Evolutionary conservation across 2,888 invertebrate species (phyloP), one percentile per base, ranked within the genome.

Genomic region (Psylliodes chrysocephalus): DNA sequence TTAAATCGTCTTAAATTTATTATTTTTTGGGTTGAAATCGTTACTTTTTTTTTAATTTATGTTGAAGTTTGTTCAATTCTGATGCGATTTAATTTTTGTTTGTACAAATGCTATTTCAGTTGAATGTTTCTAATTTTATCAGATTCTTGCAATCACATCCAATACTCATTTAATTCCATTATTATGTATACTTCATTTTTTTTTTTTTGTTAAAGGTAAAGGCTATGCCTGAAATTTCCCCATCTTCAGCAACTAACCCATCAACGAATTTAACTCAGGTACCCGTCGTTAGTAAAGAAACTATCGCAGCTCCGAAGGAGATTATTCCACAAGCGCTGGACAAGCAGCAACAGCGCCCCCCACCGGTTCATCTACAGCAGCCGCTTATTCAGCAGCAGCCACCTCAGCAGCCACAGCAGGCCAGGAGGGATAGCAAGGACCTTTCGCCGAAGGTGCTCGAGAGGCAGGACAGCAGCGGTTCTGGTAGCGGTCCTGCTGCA

Each of bases 191-290:
- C n/a, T n/a, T n/a, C n/a, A n/a, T n/a, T 51, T n/a, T n/a, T n/a
- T n/a, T n/a, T 14, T 38, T 7, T 40, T 53, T 15, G 14, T 22
- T 51, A n/a, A n/a, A 53, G 53, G 53, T 44, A 22, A 52, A 60
- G 28, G 4, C 17, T 4, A 25, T 28, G 12, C 33, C 49, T 5
- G 35, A 42, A 19, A 17, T 51, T 33, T 25, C 56, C 22, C 38
- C 51, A n/a, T 12, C 55, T 28, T 53, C 28, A 3, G 12, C 49
- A 15, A 40, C 17, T 22, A 15, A 22, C 12, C 33, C 40, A 35
- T n/a, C 60, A 60, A 52, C 60, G 60, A 60, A 60, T 53, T 33
- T 64, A 47, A 38, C 60, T 35, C 64, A 64, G 46, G 60, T 60
- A 49, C 42, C 65, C 22, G 38, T 44, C n/a, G 46, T 47, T 15